Percentiles rank a stretch among this genome's conserved stretches.
Evolutionary conservation across 2,113 vertebrate species (phyloP).

Genomic region (Spheniscus mendiculus): DNA sequence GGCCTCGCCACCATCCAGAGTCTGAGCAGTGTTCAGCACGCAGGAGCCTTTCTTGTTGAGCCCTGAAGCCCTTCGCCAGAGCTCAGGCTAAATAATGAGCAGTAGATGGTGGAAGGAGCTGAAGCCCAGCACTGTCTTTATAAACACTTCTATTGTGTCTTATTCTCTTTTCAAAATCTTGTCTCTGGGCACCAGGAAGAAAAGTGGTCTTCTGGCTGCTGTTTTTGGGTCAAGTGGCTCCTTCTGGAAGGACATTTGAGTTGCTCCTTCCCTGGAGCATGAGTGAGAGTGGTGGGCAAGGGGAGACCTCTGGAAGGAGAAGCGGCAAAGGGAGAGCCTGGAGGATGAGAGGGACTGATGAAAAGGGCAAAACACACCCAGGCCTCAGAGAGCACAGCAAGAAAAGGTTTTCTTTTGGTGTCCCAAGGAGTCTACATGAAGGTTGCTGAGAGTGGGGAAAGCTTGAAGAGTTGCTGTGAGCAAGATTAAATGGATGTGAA

Average conservation of each 20-base stretch:
- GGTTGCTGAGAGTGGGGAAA: neutral
- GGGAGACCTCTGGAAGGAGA: neutral
- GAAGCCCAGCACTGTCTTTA: neutral
- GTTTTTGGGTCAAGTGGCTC: neutral
- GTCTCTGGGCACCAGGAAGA: neutral
- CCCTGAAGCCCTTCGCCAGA: fast-evolving
- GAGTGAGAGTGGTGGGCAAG: neutral
- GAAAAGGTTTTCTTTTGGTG: neutral
- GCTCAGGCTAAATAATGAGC: neutral
- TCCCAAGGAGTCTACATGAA: neutral
- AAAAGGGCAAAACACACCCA: neutral
- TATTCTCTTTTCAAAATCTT: neutral
- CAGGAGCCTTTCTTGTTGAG: neutral
- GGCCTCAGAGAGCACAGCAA: neutral
- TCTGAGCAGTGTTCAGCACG: fast-evolving
- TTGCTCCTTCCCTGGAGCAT: neutral
- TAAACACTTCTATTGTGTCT: neutral
- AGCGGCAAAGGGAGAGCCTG: neutral
- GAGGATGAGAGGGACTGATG: neutral
- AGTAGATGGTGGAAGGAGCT: neutral
- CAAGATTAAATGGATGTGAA: neutral
- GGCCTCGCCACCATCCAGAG: neutral
- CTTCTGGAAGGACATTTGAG: neutral
- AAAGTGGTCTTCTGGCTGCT: neutral
- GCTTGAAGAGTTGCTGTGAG: neutral